Evolutionary conservation across 2,113 vertebrate species (phyloP).

Genomic region (Eidolon helvum): DNA sequence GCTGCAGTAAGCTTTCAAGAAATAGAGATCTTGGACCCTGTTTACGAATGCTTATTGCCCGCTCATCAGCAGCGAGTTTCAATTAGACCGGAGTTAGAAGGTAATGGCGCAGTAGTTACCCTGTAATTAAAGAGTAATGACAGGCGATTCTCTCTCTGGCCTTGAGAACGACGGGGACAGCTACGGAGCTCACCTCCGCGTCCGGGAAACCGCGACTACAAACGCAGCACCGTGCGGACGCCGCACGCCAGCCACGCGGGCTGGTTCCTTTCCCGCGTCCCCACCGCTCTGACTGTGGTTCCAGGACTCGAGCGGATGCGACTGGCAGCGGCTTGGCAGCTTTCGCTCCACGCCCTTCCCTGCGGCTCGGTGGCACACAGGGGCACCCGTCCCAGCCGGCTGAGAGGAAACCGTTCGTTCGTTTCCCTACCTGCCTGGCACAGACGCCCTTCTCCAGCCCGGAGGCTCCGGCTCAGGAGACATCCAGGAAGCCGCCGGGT

Average conservation of each 20-base stretch:
- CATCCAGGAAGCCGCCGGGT: not conserved
- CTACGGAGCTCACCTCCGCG: not conserved
- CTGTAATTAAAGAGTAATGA: conserved; percentile 68
- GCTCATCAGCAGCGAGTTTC: conserved; percentile 51
- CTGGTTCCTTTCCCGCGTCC: not conserved
- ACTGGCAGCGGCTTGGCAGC: conserved; percentile 1
- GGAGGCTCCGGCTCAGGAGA: not conserved
- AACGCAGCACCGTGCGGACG: not conserved
- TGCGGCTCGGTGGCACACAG: not conserved
- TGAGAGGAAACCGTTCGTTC: not conserved
- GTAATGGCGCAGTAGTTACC: conserved; percentile 74
- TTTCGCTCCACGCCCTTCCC: conserved; percentile 37
- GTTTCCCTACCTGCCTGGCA: not conserved
- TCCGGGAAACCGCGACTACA: not conserved
- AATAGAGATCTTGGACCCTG: conserved; percentile 64
- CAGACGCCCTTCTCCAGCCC: not conserved
- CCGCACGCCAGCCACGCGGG: not conserved
- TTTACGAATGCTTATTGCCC: conserved; percentile 57
- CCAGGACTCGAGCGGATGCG: not conserved
- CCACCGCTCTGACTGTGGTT: not conserved
- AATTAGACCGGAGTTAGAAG: conserved; percentile 43
- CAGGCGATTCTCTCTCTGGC: not conserved
- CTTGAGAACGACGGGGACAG: not conserved
- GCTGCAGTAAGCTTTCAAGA: not conserved
- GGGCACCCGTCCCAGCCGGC: not conserved